Conservation (phyloP, 92 coral and sea anemone species). For the Umimayanthus chanpuru region DNA sequence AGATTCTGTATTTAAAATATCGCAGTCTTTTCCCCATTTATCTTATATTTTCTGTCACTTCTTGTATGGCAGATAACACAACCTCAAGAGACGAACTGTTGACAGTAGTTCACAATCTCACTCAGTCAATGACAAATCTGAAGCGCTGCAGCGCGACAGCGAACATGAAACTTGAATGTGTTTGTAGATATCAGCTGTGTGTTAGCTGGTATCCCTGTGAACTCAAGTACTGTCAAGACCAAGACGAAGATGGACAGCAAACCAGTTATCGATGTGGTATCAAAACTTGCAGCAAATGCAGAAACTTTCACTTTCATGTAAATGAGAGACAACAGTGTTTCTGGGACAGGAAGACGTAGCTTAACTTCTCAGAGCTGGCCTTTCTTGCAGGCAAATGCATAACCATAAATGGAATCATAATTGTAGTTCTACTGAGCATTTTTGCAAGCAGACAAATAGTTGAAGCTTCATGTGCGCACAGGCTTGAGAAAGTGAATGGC, state of each 20-base stretch:
- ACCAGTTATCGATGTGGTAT: constrained; percentile 91
- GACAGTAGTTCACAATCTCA: constrained; percentile 65
- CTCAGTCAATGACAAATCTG: constrained; percentile 55
- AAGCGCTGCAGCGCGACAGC: constrained; percentile 70
- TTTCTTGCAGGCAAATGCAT: neutral
- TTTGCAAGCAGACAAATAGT: neutral
- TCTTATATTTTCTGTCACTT: neutral
- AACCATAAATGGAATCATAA: neutral
- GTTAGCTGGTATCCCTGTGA: constrained; percentile 97
- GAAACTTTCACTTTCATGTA: constrained; percentile 82
- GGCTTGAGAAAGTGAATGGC: neutral
- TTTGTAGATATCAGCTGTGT: constrained; percentile 79
- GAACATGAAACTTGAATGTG: constrained; percentile 67
- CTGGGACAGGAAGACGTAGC: constrained; percentile 69
- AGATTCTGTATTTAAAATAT: no score
- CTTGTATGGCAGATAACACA: constrained; percentile 53
- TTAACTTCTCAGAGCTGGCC: neutral
- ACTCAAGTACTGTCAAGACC: constrained; percentile 84
- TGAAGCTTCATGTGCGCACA: no score
- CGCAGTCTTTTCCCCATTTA: no score
- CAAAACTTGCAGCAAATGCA: constrained; percentile 95
- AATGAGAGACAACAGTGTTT: constrained; percentile 79
- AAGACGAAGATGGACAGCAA: constrained; percentile 63
- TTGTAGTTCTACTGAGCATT: neutral
- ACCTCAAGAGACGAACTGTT: constrained; percentile 57